Evolutionary conservation across 2,797 vertebrate genomes (phyloP).

Genomic region (Falco cherrug): DNA sequence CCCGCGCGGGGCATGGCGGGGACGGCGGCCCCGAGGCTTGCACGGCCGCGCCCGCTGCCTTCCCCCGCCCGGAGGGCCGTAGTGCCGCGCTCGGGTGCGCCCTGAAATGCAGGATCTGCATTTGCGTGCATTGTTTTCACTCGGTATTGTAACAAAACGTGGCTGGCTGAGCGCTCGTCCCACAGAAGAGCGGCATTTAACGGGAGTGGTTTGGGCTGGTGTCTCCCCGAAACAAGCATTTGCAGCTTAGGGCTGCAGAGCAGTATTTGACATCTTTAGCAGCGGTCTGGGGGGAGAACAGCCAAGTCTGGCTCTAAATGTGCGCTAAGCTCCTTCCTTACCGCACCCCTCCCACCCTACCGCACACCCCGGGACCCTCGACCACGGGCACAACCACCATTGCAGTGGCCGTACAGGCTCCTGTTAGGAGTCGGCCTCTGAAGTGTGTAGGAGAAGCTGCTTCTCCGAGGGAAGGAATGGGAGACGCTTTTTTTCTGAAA

Average conservation of each 20-base stretch:
- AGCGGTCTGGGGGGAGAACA: background rate
- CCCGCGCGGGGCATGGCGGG: background rate
- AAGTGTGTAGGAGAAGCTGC: background rate
- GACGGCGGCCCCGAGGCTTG: accelerated
- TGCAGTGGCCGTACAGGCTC: accelerated
- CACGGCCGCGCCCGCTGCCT: accelerated
- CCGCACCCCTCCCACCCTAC: accelerated
- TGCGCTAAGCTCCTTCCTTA: background rate
- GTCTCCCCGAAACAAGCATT: background rate
- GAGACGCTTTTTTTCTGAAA: background rate
- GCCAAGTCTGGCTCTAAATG: background rate
- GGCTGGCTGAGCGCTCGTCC: accelerated
- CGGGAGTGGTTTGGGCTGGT: background rate
- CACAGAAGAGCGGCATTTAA: accelerated
- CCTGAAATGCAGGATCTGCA: accelerated
- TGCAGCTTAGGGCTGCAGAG: background rate
- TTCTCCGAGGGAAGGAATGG: background rate
- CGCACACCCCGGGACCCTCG: accelerated
- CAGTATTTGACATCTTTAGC: background rate
- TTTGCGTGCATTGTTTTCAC: accelerated
- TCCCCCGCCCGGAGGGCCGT: accelerated
- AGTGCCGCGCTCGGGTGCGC: accelerated
- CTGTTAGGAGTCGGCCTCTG: background rate
- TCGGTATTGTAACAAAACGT: accelerated
- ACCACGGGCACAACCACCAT: accelerated